Base-by-base conservation (phyloP, 2,797 vertebrate genomes). In the Lagorchestes hirsutus region DNA sequence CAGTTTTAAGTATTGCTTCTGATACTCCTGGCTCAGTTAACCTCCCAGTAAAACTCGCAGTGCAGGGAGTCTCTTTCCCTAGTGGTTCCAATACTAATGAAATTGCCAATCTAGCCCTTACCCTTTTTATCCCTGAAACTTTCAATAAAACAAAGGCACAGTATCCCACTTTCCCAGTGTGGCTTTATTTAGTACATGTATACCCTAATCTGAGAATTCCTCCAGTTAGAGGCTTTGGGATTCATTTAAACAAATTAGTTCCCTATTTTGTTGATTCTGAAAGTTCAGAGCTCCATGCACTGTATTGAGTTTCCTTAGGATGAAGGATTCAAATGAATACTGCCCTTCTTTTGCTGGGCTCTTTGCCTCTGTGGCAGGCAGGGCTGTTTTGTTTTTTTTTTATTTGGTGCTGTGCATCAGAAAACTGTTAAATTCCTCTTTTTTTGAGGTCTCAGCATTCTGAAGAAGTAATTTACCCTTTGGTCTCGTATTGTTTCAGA, bases 181-280 rank as follows among this genome's bases (percentile, higher is more conserved):
- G 67, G 10, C n/a, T 82, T 82, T 82, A 24, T 74, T 16, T 40
- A 62, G 59, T 13, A 62, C 27, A 34, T 34, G 82, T 5, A 91
- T 12, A 91, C 24, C 14, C 31, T 74, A 92, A 52, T 46, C 54
- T 92, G 93, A 93, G 91, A 94, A 91, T 62, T 14, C 59, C 34
- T 58, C 93, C n/a, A 55, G 50, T 93, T 92, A 91, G 92, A 67
- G 29, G 12, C 34, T 92, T 94, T 50, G 90, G 4, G 55, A 40
- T 97, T 92, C 94, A 96, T 92, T 93, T 95, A 54, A 95, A n/a
- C 57, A 95, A 6, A 56, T 90, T 67, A 91, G 58, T 94, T 93
- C 16, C 31, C 93, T 74, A 46, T n/a, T 93, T 94, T 92, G 90
- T 52, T 90, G 92, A 57, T 96, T 95, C 29, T 92, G 52, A 95